phyloP scores from a whole-genome alignment of 2,113 vertebrate genomes.

The Rhagologus leucostigma region DNA sequence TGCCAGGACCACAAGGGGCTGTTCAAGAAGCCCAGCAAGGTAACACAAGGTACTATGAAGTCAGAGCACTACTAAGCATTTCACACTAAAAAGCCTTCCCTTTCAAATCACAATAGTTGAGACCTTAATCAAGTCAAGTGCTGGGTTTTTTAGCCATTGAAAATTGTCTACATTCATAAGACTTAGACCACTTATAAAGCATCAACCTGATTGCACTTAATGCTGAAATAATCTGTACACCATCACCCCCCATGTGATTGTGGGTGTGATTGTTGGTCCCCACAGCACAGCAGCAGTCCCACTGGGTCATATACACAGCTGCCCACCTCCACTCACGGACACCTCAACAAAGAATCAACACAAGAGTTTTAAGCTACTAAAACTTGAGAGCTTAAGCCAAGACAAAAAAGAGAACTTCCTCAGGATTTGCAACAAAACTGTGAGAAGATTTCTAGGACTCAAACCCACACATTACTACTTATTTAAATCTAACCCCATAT shows the following conservation, averaged over 20 bases:
- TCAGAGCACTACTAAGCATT: not conserved
- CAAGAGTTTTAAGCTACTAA: not conserved
- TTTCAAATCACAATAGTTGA: not conserved
- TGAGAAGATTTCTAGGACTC: not conserved
- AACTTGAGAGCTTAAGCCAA: not conserved
- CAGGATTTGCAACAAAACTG: not conserved
- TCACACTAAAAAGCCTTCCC: not conserved
- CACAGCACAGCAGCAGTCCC: fast-evolving
- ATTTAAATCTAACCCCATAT: fast-evolving
- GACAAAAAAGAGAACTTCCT: not conserved
- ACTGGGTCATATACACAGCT: fast-evolving
- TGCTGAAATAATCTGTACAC: not conserved
- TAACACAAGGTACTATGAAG: not conserved
- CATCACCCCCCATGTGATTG: fast-evolving
- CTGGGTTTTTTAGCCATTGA: not conserved
- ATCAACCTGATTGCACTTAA: not conserved
- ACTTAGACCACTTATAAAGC: not conserved
- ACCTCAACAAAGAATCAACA: too few species aligned
- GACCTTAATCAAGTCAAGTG: not conserved
- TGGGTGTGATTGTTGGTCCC: too few species aligned
- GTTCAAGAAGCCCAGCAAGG: not conserved
- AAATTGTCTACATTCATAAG: not conserved
- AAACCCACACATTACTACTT: not conserved
- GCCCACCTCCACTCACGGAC: fast-evolving
- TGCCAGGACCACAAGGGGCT: not conserved